Percentiles rank a stretch among this genome's conserved stretches.
Evolutionary conservation across 1,140 invertebrate species (phyloP).

Genomic region (Eufriesea mexicana): DNA sequence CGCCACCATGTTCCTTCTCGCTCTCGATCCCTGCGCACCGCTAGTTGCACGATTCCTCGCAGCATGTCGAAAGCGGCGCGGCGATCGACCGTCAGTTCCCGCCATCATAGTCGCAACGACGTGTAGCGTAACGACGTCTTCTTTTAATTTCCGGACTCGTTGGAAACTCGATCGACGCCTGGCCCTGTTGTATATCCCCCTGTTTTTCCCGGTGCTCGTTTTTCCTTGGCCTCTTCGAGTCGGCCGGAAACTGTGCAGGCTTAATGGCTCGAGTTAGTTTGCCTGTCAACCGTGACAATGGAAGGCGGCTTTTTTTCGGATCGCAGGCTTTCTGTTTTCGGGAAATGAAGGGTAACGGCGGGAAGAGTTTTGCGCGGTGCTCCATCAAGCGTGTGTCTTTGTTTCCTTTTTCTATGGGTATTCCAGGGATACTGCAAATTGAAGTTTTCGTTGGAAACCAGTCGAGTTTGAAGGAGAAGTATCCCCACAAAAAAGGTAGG

Average conservation of each 20-base stretch:
- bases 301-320: neutral
- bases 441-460: no score
- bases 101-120: neutral
- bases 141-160: conserved; percentile 9
- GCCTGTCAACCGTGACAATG: conserved; percentile 1
- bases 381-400: no score
- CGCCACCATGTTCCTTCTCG: no score
- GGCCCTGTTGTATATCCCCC: no score
- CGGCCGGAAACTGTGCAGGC: neutral
- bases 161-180: neutral
- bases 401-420: no score
- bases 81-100: neutral
- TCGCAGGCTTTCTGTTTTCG: neutral
- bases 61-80: no score
- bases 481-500: no score
- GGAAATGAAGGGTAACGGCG: neutral
- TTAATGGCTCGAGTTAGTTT: neutral
- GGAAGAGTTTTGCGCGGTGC: neutral
- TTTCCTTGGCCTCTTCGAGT: neutral
- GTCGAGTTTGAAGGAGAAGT: no score
- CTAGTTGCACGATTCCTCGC: neutral
- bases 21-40: no score
- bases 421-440: no score
- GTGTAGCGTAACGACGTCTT: neutral
- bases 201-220: neutral